Evolutionary conservation across 2,113 vertebrate species (phyloP).

Genomic region (Rhizomys pruinosus): DNA sequence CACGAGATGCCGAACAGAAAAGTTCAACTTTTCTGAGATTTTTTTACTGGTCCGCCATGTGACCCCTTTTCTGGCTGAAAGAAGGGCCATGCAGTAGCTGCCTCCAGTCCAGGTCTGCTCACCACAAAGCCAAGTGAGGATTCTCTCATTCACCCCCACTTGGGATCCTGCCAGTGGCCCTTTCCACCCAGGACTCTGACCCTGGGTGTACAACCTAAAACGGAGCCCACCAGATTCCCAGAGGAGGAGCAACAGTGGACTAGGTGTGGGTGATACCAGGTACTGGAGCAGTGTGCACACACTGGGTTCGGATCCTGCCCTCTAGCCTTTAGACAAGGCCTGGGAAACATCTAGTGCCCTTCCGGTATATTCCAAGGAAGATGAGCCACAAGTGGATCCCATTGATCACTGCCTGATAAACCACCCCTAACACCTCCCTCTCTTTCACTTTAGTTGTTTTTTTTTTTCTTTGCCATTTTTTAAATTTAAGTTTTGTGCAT

Average conservation of each 20-base stretch:
- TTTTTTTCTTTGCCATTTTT: too few relatives aligned
- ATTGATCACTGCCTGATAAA: background rate
- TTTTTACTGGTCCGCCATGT: too few relatives aligned
- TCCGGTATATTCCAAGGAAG: background rate
- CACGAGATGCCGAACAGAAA: background rate
- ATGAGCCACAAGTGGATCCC: background rate
- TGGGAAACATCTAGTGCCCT: background rate
- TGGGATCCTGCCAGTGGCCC: background rate
- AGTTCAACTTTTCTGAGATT: background rate
- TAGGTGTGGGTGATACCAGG: background rate
- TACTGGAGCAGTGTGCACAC: fast-evolving
- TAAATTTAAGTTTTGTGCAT: too few relatives aligned
- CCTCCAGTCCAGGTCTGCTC: too few relatives aligned
- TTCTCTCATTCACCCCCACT: background rate
- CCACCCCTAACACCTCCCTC: background rate
- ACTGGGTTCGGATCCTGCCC: background rate
- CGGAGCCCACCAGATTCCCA: background rate
- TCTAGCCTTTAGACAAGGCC: background rate
- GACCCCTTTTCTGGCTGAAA: background rate
- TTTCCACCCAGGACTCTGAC: background rate
- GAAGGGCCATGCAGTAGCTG: background rate
- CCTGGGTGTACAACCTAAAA: too few relatives aligned
- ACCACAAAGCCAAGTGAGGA: background rate
- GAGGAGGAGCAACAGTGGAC: background rate
- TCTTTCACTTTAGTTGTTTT: background rate